Base-by-base conservation (phyloP, 2,113 vertebrate species). In the Spilogale gracilis region DNA sequence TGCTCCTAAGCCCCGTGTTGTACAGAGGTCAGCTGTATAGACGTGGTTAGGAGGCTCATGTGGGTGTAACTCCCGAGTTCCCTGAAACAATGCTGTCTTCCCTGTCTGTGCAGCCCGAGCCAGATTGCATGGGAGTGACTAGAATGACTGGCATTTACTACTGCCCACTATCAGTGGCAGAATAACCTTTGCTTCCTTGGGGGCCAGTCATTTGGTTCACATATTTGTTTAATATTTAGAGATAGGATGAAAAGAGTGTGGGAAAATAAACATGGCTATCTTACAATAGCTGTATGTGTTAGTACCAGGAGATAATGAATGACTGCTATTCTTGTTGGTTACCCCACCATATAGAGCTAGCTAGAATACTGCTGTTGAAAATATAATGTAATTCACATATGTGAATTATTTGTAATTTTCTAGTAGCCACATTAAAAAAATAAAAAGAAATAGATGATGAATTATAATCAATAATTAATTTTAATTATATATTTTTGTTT, bases 341-440 rank as follows among this genome's bases (percentile, higher is more conserved):
- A 79, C 17, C 6, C 10, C n/a, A 38, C 30, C 54, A 7, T 54
- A 38, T 27, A 61, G n/a, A 65, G 79, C 32, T 38, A 48, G 50
- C 76, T 23, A 48, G 16, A 96, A 13, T 17, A 84, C 50, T 50
- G 6, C 52, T 54, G 43, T 32, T 18, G 18, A 92, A 92, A 92
- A 45, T 82, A 69, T 48, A 58, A 43, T 2, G 3, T 89, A 38
- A 81, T 27, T 61, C 30, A 76, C 79, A 78, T 63, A 32, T 63
- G 2, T 81, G 69, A 91, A 71, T 85, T 52, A 91, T 78, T 85
- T 52, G 82, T 38, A 69, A 25, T 61, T 69, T 97, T 93, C 84
- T 79, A 71, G 13, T 84, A 83, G 56, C 3, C n/a, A 61, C 45
- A 60, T 93, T 71, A 92, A 86, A 67, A 65, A 86, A 67, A 73